Base-by-base conservation (phyloP, 2,113 vertebrate genomes). In the Callipepla squamata region DNA sequence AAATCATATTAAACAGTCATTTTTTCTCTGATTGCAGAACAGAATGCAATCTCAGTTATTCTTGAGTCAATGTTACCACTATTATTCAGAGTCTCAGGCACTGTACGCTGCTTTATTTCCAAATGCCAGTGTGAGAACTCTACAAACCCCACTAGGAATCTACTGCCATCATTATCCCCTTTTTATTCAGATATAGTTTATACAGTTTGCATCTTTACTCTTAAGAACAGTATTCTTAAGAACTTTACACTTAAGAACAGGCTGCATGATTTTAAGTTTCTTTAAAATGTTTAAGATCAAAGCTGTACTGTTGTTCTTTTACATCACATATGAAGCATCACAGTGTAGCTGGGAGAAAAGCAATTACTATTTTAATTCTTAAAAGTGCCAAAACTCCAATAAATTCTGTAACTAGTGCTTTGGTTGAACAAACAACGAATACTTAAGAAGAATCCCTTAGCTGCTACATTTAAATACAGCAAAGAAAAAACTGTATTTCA, bases 391-490 rank as follows among this genome's bases (percentile, higher is more conserved):
- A 82, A 63, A 1, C 14, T 3, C 38, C 45, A 87, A n/a, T 85
- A 76, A 84, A 92, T 80, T 84, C 44, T 0, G 2, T 82, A 81
- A 86, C 76, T 42, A 80, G 34, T 67, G 18, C 16, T 59, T 76
- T 74, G 2, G 11, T 63, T 94, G 23, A 92, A 69, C 8, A 76
- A 93, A 85, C 13, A 82, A 79, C 18, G 14, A 82, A 67, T 85
- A 92, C 76, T 79, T 82, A 69, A 73, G 42, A 91, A 62, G 91
- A 82, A 77, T 55, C 4, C 38, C 26, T 67, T 19, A 47, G 50
- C 7, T 89, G 28, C 8, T 34, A 9, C 40, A 76, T 85, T 87
- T 82, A 87, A 82, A 82, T 55, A 44, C 16, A 47, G 21, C 62
- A 92, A 94, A 77, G 50, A 25, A 94, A 89, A 89, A 77, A 65